Evolutionary conservation across 64 coral and sea anemone species (phyloP).

Genomic region (Stylophora pistillata): DNA sequence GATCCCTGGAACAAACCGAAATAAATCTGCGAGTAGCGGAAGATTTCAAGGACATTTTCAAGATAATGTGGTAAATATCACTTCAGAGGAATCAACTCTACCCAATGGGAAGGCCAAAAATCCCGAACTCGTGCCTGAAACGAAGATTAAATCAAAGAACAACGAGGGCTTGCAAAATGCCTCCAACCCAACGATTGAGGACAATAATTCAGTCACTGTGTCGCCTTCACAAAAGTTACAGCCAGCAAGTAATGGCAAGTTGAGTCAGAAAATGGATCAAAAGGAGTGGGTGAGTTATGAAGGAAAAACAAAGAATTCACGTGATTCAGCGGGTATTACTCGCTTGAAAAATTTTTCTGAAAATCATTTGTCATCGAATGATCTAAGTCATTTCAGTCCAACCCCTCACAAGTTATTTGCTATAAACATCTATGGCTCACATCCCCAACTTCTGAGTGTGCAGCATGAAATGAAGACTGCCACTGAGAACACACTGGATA

Average conservation of each 20-base stretch:
- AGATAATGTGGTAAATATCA: not conserved
- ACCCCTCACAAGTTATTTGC: slow-evolving; percentile 1
- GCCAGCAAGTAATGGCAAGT: not conserved
- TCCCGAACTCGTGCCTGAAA: not conserved
- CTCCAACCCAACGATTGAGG: not conserved
- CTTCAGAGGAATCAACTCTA: not conserved
- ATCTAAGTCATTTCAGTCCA: not conserved
- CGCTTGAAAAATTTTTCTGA: too few species aligned
- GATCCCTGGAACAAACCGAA: not conserved
- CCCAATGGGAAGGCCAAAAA: not conserved
- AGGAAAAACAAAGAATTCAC: not conserved
- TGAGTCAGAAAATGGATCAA: not conserved
- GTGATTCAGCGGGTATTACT: not conserved
- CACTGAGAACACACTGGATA: not conserved
- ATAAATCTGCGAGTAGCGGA: not conserved
- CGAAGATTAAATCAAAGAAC: not conserved
- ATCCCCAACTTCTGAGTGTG: not conserved
- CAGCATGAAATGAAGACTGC: not conserved
- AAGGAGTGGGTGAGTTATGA: not conserved
- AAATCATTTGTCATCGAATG: too few species aligned
- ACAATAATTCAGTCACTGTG: not conserved
- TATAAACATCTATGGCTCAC: slow-evolving; percentile 13
- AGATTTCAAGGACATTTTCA: not conserved
- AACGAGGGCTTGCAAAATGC: not conserved
- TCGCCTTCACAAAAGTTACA: not conserved